phyloP scores from a whole-genome alignment of 2,888 invertebrate species.

The Tubulanus polymorphus region DNA sequence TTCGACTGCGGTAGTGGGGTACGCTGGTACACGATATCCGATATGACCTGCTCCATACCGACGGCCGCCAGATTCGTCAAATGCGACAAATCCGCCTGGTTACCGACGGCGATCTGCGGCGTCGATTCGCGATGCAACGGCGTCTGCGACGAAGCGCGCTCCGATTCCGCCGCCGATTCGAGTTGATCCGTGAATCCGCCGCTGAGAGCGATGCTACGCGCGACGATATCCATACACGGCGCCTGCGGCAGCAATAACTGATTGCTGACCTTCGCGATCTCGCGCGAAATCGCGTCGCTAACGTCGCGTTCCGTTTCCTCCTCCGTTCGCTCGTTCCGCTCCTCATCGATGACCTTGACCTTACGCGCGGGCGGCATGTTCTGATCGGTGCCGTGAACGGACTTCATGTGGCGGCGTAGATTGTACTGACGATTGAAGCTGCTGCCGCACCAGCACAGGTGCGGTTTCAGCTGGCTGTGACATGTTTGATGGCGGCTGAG shows the following conservation, averaged over 20 bases:
- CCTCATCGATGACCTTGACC: constrained; percentile 26
- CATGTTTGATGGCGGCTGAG: constrained; percentile 27
- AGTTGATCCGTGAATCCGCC: too few species aligned
- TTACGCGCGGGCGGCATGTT: constrained; percentile 29
- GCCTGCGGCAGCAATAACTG: too few species aligned
- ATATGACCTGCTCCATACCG: background rate
- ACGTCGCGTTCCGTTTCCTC: background rate
- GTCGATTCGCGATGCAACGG: background rate
- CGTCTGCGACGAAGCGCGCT: background rate
- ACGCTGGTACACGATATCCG: background rate
- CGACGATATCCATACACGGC: too few species aligned
- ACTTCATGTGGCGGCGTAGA: constrained; percentile 31
- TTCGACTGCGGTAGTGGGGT: too few species aligned
- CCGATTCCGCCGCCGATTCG: too few species aligned
- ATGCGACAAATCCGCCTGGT: background rate
- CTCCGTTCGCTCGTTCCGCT: background rate
- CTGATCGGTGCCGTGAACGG: constrained; percentile 30
- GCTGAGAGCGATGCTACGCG: too few species aligned
- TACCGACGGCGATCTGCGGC: background rate
- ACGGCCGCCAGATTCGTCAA: background rate
- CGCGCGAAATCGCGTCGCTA: too few species aligned
- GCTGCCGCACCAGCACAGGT: constrained; percentile 31
- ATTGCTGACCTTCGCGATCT: too few species aligned
- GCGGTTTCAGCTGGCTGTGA: constrained; percentile 27
- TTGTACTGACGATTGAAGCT: constrained; percentile 34